Conservation (phyloP, 2,888 invertebrate species). For the Trissolcus japonicus region DNA sequence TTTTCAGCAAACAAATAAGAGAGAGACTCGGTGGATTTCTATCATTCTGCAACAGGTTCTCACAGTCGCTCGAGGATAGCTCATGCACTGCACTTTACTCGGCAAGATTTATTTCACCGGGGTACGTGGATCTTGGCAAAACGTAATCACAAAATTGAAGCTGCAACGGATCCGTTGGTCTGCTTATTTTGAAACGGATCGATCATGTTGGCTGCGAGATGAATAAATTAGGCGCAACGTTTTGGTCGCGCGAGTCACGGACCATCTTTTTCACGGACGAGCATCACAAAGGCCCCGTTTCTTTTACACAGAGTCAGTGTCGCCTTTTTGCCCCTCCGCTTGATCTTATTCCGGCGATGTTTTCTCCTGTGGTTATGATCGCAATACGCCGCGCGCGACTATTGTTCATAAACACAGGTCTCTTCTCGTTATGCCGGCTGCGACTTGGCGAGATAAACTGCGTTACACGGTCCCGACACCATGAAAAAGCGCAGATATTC, state of each 20-base stretch:
- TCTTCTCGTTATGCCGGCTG: slow-evolving; percentile 54
- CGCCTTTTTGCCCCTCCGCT: slow-evolving; percentile 18
- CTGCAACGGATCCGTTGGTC: slow-evolving; percentile 42
- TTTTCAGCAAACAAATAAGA: slow-evolving; percentile 23
- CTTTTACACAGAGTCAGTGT: slow-evolving; percentile 2
- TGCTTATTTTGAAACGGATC: slow-evolving; percentile 47
- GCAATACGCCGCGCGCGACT: slow-evolving; percentile 34
- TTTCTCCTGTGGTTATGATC: slow-evolving; percentile 32
- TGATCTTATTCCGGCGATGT: slow-evolving; percentile 42
- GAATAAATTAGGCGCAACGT: slow-evolving; percentile 65
- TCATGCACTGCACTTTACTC: slow-evolving; percentile 27
- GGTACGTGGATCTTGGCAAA: slow-evolving; percentile 9
- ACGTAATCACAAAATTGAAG: slow-evolving; percentile 48
- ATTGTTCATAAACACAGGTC: slow-evolving; percentile 60
- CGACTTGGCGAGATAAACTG: slow-evolving; percentile 67
- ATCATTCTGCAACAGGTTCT: slow-evolving; percentile 44
- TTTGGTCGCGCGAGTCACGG: slow-evolving; percentile 57
- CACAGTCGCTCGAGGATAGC: slow-evolving; percentile 42
- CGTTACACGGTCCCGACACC: slow-evolving; percentile 62
- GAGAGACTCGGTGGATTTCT: slow-evolving; percentile 21
- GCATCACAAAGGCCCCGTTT: slow-evolving; percentile 37
- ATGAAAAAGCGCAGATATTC: slow-evolving; percentile 67
- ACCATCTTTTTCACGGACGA: slow-evolving; percentile 19
- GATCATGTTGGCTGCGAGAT: slow-evolving; percentile 45
- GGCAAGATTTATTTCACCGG: slow-evolving; percentile 39